Evolutionary conservation across 2,888 invertebrate genomes (phyloP).

Genomic region (Acronicta alni): DNA sequence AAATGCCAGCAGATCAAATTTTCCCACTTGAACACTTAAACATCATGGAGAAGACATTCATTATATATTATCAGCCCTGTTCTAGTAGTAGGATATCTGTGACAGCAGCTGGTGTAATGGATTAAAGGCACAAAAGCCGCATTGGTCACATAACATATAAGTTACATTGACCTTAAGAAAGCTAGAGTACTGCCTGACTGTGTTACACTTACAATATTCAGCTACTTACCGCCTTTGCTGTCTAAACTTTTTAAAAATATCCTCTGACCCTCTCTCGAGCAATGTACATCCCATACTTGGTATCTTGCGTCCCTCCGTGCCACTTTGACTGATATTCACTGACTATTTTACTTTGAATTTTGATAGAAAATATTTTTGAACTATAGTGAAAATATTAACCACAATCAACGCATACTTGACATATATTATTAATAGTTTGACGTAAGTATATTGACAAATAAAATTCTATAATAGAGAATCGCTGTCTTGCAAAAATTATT

Average conservation of each 20-base stretch:
- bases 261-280: constrained; percentile 82
- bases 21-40: too few species aligned
- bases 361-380: constrained; percentile 40
- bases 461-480: not conserved
- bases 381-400: constrained; percentile 21
- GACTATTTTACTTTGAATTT: constrained; percentile 50
- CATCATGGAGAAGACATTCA: too few species aligned
- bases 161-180: not conserved
- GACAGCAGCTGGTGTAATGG: too few species aligned
- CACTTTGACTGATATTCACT: constrained; percentile 73
- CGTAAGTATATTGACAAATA: constrained; percentile 14
- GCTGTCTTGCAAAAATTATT: too few species aligned
- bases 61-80: too few species aligned
- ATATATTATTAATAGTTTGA: constrained; percentile 15
- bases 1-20: too few species aligned
- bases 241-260: constrained; percentile 78
- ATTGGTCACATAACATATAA: too few species aligned
- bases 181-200: not conserved
- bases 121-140: too few species aligned
- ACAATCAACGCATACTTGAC: constrained; percentile 3
- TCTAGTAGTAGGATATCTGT: too few species aligned
- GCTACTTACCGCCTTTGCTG: constrained; percentile 78
- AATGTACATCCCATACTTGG: constrained; percentile 83
- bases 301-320: constrained; percentile 75
- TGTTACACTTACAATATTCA: not conserved